phyloP scores from a whole-genome alignment of 2,797 vertebrate genomes.

The Diglossa cyanea region DNA sequence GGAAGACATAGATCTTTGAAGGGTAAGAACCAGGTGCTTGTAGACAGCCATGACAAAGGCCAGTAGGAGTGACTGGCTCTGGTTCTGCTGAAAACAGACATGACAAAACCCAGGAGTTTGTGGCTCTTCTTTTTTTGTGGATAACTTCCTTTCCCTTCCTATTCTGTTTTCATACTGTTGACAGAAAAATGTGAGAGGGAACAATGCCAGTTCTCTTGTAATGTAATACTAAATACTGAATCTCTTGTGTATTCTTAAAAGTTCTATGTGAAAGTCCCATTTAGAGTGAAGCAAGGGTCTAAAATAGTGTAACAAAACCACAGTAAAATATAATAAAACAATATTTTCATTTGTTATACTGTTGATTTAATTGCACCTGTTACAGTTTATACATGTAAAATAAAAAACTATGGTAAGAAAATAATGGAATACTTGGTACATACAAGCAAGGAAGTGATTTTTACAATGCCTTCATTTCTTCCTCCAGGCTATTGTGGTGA shows the following conservation, averaged over 20 bases:
- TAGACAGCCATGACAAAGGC: neutral
- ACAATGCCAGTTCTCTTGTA: neutral
- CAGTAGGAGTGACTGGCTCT: neutral
- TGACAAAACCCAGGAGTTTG: neutral
- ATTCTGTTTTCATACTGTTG: neutral
- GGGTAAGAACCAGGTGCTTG: neutral
- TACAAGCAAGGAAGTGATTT: neutral
- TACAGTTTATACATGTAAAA: neutral
- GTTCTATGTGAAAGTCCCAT: neutral
- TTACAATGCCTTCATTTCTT: neutral
- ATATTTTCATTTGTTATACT: neutral
- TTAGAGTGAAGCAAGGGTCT: neutral
- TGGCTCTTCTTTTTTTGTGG: neutral
- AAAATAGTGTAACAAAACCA: neutral
- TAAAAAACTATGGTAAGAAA: neutral
- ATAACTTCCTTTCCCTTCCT: neutral
- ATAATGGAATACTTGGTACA: neutral
- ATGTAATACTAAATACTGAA: neutral
- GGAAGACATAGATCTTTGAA: neutral
- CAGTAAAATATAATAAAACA: neutral
- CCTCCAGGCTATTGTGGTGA: slow-evolving; percentile 90
- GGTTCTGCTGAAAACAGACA: neutral
- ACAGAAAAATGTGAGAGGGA: neutral
- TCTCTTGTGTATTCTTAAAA: neutral
- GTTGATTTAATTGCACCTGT: neutral